Evolutionary conservation across 2,888 invertebrate genomes (phyloP).

Genomic region (Diaphora mendica): DNA sequence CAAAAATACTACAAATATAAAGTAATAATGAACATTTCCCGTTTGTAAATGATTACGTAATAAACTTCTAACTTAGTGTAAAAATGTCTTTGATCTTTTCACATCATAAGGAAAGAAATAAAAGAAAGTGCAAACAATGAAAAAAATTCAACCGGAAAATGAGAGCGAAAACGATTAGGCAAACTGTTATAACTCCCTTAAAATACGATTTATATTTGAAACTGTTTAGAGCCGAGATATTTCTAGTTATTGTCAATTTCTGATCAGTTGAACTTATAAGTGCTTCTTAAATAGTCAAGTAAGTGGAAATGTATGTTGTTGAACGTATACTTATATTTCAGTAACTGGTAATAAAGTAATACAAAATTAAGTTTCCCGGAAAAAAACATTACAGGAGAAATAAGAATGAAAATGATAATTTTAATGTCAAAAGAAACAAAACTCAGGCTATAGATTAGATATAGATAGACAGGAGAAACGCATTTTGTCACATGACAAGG

Average conservation of each 20-base stretch:
- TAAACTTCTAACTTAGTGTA: slow-evolving; percentile 9
- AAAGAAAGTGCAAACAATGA: slow-evolving; percentile 24
- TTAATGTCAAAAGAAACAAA: not conserved
- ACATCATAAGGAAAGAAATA: slow-evolving; percentile 18
- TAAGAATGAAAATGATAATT: no score
- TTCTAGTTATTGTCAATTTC: slow-evolving; percentile 31
- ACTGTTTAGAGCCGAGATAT: slow-evolving; percentile 23
- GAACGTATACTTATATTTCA: not conserved
- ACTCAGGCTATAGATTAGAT: not conserved
- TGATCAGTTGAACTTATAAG: slow-evolving; percentile 34
- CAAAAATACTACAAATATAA: not conserved
- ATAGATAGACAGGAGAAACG: no score
- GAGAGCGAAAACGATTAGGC: slow-evolving; percentile 29
- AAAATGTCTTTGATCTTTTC: slow-evolving; percentile 14
- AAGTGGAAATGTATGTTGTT: not conserved
- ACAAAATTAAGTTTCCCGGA: not conserved
- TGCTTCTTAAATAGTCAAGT: slow-evolving; percentile 19
- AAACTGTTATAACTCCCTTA: slow-evolving; percentile 42
- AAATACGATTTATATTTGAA: slow-evolving; percentile 40
- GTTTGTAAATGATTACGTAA: slow-evolving; percentile 14
- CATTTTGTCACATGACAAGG: not conserved
- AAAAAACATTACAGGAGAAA: not conserved
- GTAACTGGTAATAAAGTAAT: not conserved
- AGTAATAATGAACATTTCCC: slow-evolving; percentile 4
- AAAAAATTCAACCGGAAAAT: slow-evolving; percentile 41